Percentiles rank a stretch among this genome's conserved stretches.
Evolutionary conservation across 92 coral and sea anemone species (phyloP).

Genomic region (Umimayanthus chanpuru): DNA sequence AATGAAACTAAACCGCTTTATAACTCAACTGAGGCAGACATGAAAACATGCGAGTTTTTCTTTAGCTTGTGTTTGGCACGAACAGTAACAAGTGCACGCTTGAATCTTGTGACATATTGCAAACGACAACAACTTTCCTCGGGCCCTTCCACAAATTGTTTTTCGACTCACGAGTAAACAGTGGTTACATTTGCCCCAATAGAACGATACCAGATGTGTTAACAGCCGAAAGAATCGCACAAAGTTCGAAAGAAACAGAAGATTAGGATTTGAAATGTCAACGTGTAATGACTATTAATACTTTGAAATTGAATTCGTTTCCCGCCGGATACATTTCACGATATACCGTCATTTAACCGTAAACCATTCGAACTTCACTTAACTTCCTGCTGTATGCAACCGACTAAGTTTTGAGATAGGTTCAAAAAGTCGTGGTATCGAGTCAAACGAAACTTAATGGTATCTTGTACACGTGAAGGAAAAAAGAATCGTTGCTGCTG

Average conservation of each 20-base stretch:
- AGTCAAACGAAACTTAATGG: neutral
- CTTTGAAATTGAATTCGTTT: neutral
- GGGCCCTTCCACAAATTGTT: neutral
- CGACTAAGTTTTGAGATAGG: neutral
- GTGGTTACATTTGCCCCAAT: neutral
- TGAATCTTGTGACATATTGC: neutral
- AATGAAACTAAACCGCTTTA: neutral
- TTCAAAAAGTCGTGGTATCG: neutral
- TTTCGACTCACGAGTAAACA: slow-evolving; percentile 6
- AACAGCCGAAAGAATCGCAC: neutral
- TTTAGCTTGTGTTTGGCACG: neutral
- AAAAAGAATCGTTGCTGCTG: neutral
- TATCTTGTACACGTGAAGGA: neutral
- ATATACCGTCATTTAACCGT: neutral
- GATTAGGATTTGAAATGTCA: neutral
- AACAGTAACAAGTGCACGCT: neutral
- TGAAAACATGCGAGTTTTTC: neutral
- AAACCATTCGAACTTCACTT: neutral
- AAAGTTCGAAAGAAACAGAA: neutral
- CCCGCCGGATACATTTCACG: slow-evolving; percentile 29
- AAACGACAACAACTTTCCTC: slow-evolving; percentile 1
- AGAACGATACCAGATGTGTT: neutral
- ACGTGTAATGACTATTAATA: neutral
- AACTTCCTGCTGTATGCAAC: neutral
- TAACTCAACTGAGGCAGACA: neutral